Percentiles rank a stretch among this genome's conserved stretches.
These are phyloP conservation scores for Anastrepha ludens DNA, from an alignment of 1,140 invertebrate genomes.

Conservation along the genomic window DNA sequence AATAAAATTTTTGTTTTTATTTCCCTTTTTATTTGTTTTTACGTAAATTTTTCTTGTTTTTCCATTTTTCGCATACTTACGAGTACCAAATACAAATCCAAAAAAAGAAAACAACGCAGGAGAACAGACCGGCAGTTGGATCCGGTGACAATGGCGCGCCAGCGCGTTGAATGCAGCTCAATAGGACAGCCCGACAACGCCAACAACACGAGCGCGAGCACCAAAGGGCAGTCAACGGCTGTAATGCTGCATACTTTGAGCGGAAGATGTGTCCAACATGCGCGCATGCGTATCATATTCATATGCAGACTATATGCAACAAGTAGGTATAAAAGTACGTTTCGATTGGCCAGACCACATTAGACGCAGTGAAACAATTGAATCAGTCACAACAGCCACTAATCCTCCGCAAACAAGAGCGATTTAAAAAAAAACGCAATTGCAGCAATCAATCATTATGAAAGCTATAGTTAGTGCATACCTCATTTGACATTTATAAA, in stretches of 20 bases:
- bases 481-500: background rate
- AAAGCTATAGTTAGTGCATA: conserved; percentile 12
- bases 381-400: background rate
- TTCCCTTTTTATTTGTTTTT: conserved; percentile 3
- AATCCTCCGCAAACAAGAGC: background rate
- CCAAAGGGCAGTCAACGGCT: background rate
- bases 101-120: background rate
- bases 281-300: conserved; percentile 47
- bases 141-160: conserved; percentile 42
- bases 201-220: background rate
- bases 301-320: background rate
- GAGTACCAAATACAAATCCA: background rate
- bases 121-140: conserved; percentile 32
- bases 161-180: conserved; percentile 36
- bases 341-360: background rate
- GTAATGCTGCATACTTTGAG: background rate
- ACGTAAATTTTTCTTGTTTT: background rate
- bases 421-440: background rate
- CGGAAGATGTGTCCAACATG: conserved; percentile 31
- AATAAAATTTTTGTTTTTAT: conserved; percentile 7
- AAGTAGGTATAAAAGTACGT: conserved; percentile 20
- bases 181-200: background rate
- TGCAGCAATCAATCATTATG: background rate
- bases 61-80: conserved; percentile 19
- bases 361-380: conserved; percentile 12